Evolutionary conservation across 1,140 invertebrate genomes (phyloP).

Genomic region (Drosophila subpulchrella): DNA sequence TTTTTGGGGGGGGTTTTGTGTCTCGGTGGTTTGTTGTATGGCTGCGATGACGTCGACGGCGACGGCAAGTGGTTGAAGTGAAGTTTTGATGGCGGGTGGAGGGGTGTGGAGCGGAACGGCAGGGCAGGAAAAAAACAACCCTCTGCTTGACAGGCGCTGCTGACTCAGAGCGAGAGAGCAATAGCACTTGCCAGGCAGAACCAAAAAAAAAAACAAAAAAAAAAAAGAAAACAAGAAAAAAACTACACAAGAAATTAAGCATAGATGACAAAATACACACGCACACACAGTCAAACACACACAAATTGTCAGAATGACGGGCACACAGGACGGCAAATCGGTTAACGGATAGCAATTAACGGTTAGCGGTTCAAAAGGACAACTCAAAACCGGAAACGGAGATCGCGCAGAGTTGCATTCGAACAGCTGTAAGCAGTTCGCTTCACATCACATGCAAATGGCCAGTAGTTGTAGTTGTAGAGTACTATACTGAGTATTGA

Average conservation of each 20-base stretch:
- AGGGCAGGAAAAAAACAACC: slow-evolving; percentile 62
- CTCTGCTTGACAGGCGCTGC: slow-evolving; percentile 60
- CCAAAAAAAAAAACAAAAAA: slow-evolving; percentile 5
- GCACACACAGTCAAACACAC: not conserved
- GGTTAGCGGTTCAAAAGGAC: slow-evolving; percentile 18
- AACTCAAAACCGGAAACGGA: slow-evolving; percentile 2
- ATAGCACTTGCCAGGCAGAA: slow-evolving; percentile 38
- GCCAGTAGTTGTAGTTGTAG: not conserved
- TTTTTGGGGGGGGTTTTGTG: not conserved
- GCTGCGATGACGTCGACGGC: slow-evolving; percentile 65
- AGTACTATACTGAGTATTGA: slow-evolving; percentile 15
- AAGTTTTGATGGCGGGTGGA: slow-evolving; percentile 31
- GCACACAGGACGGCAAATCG: slow-evolving; percentile 5
- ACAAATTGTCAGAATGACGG: not conserved
- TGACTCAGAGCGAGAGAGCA: slow-evolving; percentile 65
- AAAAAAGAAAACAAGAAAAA: slow-evolving; percentile 2
- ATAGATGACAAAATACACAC: slow-evolving; percentile 28
- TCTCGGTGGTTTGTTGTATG: slow-evolving; percentile 59
- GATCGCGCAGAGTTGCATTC: slow-evolving; percentile 34
- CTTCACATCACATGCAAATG: slow-evolving; percentile 18
- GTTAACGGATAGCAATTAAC: slow-evolving; percentile 12
- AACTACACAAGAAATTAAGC: slow-evolving; percentile 26
- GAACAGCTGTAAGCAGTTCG: slow-evolving; percentile 26
- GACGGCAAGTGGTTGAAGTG: slow-evolving; percentile 74
- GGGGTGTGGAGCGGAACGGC: slow-evolving; percentile 33